Percentiles rank a stretch among this genome's conserved stretches.
phyloP scores from a whole-genome alignment of 2,888 invertebrate genomes.

The Drosophila picticornis region DNA sequence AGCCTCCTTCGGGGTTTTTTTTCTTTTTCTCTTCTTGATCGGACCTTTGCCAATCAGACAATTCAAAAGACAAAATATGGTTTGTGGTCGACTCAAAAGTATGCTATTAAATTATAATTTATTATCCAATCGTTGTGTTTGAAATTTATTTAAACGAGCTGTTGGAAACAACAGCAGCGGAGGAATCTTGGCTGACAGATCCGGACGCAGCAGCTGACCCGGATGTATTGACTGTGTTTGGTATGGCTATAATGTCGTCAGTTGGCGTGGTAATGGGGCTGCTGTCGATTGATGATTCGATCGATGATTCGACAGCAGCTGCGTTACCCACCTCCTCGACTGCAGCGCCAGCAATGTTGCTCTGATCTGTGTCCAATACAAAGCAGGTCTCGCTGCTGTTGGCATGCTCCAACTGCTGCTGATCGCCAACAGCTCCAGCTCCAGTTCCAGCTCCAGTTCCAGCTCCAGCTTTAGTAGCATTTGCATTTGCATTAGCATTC shows the following conservation, averaged over 20 bases:
- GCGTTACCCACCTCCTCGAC: slow-evolving; percentile 23
- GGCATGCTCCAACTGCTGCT: slow-evolving; percentile 45
- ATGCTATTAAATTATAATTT: neutral
- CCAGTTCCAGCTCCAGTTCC: neutral
- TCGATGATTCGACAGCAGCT: slow-evolving; percentile 48
- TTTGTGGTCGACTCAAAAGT: neutral
- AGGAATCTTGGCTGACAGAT: slow-evolving; percentile 80
- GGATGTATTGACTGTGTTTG: slow-evolving; percentile 4
- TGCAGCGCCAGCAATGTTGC: slow-evolving; percentile 51
- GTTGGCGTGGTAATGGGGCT: slow-evolving; percentile 64
- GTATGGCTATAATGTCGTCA: slow-evolving; percentile 9
- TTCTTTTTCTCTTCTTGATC: neutral
- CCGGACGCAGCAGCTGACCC: slow-evolving; percentile 42
- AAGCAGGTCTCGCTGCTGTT: slow-evolving; percentile 52
- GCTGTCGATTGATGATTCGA: slow-evolving; percentile 55
- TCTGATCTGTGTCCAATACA: slow-evolving; percentile 53
- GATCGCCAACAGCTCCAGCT: slow-evolving; percentile 23
- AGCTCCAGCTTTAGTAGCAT: neutral
- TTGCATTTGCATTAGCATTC: too few relatives aligned
- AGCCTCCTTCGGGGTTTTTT: slow-evolving; percentile 29
- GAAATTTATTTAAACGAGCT: slow-evolving; percentile 62
- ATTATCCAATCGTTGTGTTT: neutral
- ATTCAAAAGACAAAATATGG: neutral
- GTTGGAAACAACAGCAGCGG: slow-evolving; percentile 65
- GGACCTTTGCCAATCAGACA: neutral